phyloP scores from a whole-genome alignment of 2,888 invertebrate species.

The Acrocyrtus sp. region DNA sequence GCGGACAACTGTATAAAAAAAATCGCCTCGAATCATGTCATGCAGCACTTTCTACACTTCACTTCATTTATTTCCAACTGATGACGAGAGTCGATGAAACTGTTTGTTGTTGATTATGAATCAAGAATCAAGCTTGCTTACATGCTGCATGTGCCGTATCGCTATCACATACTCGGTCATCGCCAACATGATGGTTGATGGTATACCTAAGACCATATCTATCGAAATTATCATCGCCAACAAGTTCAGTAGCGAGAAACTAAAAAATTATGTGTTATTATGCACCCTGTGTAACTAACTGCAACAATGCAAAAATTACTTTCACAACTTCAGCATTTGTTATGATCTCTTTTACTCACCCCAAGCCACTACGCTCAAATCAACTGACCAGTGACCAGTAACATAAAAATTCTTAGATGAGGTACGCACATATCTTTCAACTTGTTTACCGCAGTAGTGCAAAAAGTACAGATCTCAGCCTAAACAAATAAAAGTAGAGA shows the following conservation, averaged over 20 bases:
- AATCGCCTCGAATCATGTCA: background rate
- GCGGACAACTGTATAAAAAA: background rate
- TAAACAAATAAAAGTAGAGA: conserved; percentile 8
- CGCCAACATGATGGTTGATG: background rate
- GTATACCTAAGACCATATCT: background rate
- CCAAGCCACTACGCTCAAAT: background rate
- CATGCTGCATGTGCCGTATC: background rate
- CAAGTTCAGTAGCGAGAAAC: no score
- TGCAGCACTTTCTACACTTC: conserved; percentile 14
- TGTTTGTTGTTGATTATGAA: background rate
- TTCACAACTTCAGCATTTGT: background rate
- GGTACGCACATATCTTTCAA: conserved; percentile 6
- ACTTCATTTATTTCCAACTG: background rate
- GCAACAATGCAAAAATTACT: background rate
- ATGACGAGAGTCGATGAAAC: background rate
- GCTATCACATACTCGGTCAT: background rate
- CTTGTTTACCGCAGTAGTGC: background rate
- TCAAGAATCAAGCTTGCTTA: background rate
- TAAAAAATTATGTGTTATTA: no score
- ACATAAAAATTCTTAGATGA: conserved; percentile 18
- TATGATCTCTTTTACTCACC: background rate
- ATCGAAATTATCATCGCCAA: no score
- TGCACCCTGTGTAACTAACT: background rate
- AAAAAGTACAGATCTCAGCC: no score
- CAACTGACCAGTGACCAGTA: conserved; percentile 19